phyloP scores from a whole-genome alignment of 1,140 invertebrate genomes.

The Aphis gossypii region DNA sequence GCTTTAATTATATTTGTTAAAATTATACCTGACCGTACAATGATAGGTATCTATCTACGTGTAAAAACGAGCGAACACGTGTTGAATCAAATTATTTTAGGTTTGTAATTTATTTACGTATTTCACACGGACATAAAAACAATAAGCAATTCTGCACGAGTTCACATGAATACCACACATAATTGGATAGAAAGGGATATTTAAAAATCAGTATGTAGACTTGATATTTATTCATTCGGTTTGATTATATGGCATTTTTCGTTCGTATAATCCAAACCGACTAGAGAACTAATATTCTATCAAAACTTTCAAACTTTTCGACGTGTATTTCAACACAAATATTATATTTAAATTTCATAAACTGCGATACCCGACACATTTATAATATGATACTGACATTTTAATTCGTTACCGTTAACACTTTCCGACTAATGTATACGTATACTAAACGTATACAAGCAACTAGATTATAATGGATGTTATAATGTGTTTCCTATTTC shows the following conservation, averaged over 20 bases:
- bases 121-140: background rate
- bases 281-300: background rate
- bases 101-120: background rate
- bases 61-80: background rate
- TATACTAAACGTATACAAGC: background rate
- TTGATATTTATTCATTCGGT: background rate
- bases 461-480: background rate
- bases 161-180: background rate
- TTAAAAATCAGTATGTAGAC: background rate
- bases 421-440: background rate
- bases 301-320: background rate
- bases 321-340: background rate
- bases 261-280: background rate
- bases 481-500: background rate
- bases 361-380: background rate
- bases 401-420: background rate
- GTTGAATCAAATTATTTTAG: background rate
- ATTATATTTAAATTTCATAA: background rate
- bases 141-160: background rate
- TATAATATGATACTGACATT: conserved; percentile 10
- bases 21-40: background rate
- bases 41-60: background rate
- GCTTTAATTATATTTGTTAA: background rate
- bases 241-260: background rate
- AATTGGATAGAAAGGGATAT: background rate